These are phyloP conservation scores for Kudoa iwatai DNA, from an alignment of 30 jellyfish, hydroid and myxozoan species.

Conservation along the genomic window DNA sequence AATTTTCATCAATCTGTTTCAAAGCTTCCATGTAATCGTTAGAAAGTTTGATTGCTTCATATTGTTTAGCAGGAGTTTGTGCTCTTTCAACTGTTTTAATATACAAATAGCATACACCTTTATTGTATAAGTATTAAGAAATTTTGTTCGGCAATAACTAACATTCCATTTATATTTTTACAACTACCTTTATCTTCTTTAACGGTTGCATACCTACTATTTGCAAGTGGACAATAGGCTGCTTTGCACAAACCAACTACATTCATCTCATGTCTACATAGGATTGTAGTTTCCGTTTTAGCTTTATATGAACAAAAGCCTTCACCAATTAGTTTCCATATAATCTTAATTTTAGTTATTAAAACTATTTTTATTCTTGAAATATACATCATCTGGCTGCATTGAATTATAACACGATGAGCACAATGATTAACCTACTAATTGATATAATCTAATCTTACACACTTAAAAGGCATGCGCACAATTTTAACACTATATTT, in stretches of 20 bases:
- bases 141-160: background rate
- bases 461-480: no score
- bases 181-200: constrained; percentile 50
- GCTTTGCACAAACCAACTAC: constrained; percentile 50
- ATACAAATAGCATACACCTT: constrained; percentile 72
- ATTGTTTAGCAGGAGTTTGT: constrained; percentile 74
- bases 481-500: no score
- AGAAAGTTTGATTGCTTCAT: constrained; percentile 45
- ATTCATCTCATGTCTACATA: constrained; percentile 49
- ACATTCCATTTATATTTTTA: background rate
- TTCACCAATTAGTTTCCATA: constrained; percentile 57
- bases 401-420: no score
- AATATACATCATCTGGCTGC: background rate
- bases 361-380: no score
- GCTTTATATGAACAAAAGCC: constrained; percentile 76
- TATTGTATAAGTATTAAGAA: background rate
- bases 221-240: constrained; percentile 80
- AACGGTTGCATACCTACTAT: constrained; percentile 90
- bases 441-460: no score
- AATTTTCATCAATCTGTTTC: constrained; percentile 30
- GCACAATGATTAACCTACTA: no score
- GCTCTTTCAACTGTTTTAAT: constrained; percentile 93
- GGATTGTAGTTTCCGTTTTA: constrained; percentile 29
- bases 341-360: constrained; percentile 18
- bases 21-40: constrained; percentile 66